Percentiles rank a stretch among this genome's conserved stretches.
These are phyloP conservation scores for Astreopora myriophthalma DNA, from an alignment of 64 coral and sea anemone genomes.

Conservation along the genomic window DNA sequence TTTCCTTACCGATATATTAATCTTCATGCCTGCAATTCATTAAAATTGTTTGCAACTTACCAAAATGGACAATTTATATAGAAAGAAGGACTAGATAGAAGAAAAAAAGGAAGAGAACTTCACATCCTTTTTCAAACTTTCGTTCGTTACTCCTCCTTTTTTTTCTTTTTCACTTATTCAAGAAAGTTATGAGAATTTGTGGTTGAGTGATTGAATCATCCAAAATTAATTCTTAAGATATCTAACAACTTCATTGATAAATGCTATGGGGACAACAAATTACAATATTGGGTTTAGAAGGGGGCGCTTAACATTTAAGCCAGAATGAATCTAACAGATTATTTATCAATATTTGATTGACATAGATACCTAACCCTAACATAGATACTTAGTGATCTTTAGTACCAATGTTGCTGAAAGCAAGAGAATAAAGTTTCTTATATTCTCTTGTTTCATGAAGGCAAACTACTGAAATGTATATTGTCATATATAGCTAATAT, in stretches of 20 bases:
- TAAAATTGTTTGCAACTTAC: no score
- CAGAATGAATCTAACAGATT: background rate
- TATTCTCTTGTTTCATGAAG: background rate
- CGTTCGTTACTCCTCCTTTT: no score
- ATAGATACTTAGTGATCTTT: background rate
- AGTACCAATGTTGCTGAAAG: background rate
- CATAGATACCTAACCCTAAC: background rate
- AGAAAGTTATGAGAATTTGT: no score
- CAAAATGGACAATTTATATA: no score
- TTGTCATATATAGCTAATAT: background rate
- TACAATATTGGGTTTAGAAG: background rate
- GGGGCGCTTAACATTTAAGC: background rate
- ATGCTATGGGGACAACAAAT: background rate
- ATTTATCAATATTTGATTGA: background rate
- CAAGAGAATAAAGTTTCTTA: background rate
- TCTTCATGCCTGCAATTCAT: no score
- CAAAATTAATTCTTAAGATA: background rate
- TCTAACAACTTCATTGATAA: background rate
- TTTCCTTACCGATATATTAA: no score
- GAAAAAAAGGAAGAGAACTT: no score
- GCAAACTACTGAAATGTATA: background rate
- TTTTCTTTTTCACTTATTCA: no score
- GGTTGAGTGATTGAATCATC: background rate
- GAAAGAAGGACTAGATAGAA: no score
- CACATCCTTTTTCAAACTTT: no score